phyloP scores from a whole-genome alignment of 2,797 vertebrate genomes.

The Artibeus lituratus region DNA sequence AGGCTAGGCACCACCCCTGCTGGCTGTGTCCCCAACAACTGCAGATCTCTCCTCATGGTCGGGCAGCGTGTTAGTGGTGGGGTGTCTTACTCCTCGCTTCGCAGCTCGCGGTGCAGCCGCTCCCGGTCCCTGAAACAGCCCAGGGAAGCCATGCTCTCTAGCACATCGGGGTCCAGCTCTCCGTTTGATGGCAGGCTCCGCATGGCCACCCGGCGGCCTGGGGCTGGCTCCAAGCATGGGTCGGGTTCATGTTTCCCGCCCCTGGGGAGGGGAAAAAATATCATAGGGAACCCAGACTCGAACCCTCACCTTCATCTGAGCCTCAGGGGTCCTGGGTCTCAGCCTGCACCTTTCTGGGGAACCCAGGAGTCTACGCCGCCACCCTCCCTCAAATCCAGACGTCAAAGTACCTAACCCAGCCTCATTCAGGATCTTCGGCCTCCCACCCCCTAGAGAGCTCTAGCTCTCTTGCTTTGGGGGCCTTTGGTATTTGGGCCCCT shows the following conservation, averaged over 20 bases:
- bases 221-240: conserved; percentile 87
- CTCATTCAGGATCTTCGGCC: background rate
- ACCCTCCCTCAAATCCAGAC: background rate
- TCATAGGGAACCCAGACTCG: background rate
- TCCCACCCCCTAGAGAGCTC: background rate
- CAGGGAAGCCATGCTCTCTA: conserved; percentile 95
- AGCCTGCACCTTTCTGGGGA: background rate
- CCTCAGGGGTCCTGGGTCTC: background rate
- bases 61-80: background rate
- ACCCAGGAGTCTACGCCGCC: background rate
- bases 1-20: background rate
- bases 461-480: background rate
- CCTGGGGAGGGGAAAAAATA: conserved; percentile 69
- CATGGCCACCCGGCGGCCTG: conserved; percentile 91
- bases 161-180: conserved; percentile 94
- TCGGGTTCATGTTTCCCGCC: conserved; percentile 91
- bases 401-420: background rate
- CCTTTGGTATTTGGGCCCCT: too few relatives aligned
- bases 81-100: conserved; percentile 89
- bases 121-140: conserved; percentile 93
- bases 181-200: conserved; percentile 89
- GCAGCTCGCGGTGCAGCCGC: conserved; percentile 92
- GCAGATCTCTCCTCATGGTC: fast-evolving
- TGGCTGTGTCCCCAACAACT: fast-evolving
- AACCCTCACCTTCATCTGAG: background rate